Evolutionary conservation across 1,140 invertebrate species (phyloP), one percentile per base, ranked within the genome.

Genomic region (Brachionus sp.): DNA sequence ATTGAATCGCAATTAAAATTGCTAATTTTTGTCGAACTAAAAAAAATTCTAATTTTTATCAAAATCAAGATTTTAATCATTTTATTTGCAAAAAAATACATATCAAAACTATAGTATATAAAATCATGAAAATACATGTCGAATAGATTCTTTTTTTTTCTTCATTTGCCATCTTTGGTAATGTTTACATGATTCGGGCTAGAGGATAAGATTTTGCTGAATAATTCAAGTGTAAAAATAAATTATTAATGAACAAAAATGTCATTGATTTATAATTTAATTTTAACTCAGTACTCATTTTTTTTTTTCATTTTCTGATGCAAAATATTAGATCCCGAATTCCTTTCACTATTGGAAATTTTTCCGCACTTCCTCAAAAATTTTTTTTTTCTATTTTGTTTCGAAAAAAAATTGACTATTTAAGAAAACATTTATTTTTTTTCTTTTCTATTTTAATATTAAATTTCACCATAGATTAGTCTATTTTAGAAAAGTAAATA

Each of bases 21-120:
- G 35, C 37, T 70, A 19, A 39, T 37, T 70, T 39, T 70, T 66
- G 25, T 37, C 13, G 37, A 42, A 44, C 37, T 16, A 39, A 70
- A 19, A 39, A 39, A 19, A 19, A 42, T 6, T 39, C 16, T 16
- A 70, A 39, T 70, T 37, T 35, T 39, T 37, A 37, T 70, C 66
- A 39, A 39, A 16, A 35, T 35, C 66, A 44, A 57, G 29, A 37
- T 70, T 70, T 70, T 70, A 70, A 70, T 70, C 66, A 70, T 64
- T 64, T 29, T 70, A 9, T 9, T 35, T 66, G 25, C n/a, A 37
- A 66, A 37, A 0, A 66, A 66, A 66, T 33, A 66, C 9, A n/a
- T 57, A n/a, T 16, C 16, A 9, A 57, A 57, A 57, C 9, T 57
- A 19, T 57, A 19, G n/a, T 7, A 7, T 57, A 57, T 57, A 57